phyloP scores from a whole-genome alignment of 37 sponge, comb jelly and placozoan species.

The Cladorhizidae sp. region DNA sequence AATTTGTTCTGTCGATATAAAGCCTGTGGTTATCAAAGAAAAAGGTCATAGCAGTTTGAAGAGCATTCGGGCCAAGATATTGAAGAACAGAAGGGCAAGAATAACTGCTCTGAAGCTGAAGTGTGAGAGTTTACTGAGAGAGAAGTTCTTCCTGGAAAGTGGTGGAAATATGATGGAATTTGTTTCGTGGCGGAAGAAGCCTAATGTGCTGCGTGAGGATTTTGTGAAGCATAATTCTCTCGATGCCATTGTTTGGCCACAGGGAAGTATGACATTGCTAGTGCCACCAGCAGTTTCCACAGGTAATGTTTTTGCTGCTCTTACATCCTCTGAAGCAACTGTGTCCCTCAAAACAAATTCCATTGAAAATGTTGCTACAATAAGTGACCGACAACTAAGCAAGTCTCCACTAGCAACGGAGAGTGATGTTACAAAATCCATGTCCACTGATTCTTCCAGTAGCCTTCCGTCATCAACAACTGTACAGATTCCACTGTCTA shows the following conservation, averaged over 20 bases:
- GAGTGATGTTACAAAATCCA: not conserved
- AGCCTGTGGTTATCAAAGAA: not conserved
- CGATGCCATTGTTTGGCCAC: slow-evolving; percentile 19
- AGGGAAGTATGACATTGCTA: too few relatives aligned
- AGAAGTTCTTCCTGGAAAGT: slow-evolving; percentile 87
- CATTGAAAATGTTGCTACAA: too few relatives aligned
- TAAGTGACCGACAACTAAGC: too few relatives aligned
- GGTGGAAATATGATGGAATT: slow-evolving; percentile 90
- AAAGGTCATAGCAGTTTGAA: slow-evolving; percentile 8
- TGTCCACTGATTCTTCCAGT: not conserved
- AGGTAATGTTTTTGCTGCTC: not conserved
- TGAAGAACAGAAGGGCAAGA: slow-evolving; percentile 16
- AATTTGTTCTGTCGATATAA: slow-evolving; percentile 7
- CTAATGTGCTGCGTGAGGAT: slow-evolving; percentile 70
- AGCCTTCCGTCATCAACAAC: not conserved
- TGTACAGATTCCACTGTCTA: slow-evolving; percentile 44
- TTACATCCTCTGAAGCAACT: not conserved
- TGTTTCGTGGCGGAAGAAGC: slow-evolving; percentile 78
- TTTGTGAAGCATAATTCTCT: slow-evolving; percentile 70
- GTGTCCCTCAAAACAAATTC: too few relatives aligned
- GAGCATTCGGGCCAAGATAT: slow-evolving; percentile 10
- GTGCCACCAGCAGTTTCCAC: not conserved
- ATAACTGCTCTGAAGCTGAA: slow-evolving; percentile 36
- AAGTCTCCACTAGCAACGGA: too few relatives aligned
- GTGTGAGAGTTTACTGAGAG: slow-evolving; percentile 63